Evolutionary conservation across 2,888 invertebrate species (phyloP).

Genomic region (Eupithecia insigniata): DNA sequence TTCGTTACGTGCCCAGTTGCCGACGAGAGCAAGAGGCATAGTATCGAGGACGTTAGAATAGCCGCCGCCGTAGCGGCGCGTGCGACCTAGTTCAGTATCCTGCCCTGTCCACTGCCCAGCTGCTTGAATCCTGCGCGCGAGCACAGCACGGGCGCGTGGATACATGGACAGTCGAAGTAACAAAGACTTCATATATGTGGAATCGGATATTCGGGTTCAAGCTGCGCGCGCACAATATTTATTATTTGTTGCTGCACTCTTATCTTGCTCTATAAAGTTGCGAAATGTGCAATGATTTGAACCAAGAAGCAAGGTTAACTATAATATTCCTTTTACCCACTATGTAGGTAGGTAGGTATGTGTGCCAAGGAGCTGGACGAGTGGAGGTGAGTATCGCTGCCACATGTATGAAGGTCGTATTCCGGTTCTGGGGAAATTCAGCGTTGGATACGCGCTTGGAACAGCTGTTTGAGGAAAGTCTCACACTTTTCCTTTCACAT

Average conservation of each 20-base stretch:
- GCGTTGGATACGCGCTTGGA: neutral
- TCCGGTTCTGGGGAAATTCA: neutral
- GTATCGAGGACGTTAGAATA: neutral
- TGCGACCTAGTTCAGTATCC: neutral
- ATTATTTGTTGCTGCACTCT: neutral
- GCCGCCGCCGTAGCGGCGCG: neutral
- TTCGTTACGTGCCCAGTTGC: neutral
- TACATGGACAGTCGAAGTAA: no score
- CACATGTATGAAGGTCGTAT: neutral
- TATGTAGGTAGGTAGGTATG: neutral
- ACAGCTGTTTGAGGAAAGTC: neutral
- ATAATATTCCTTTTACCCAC: neutral
- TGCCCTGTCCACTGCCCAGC: neutral
- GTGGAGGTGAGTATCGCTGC: neutral
- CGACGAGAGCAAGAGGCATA: neutral
- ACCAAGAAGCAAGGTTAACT: neutral
- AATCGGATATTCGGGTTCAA: neutral
- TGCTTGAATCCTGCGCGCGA: neutral
- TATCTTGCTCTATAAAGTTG: neutral
- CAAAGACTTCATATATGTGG: neutral
- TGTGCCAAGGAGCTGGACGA: neutral
- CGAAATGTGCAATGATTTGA: neutral
- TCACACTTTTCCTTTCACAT: neutral
- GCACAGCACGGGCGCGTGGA: neutral
- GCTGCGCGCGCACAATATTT: no score